These are phyloP conservation scores for Corynorhinus townsendii DNA, from an alignment of 2,113 vertebrate species.

Conservation along the genomic window DNA sequence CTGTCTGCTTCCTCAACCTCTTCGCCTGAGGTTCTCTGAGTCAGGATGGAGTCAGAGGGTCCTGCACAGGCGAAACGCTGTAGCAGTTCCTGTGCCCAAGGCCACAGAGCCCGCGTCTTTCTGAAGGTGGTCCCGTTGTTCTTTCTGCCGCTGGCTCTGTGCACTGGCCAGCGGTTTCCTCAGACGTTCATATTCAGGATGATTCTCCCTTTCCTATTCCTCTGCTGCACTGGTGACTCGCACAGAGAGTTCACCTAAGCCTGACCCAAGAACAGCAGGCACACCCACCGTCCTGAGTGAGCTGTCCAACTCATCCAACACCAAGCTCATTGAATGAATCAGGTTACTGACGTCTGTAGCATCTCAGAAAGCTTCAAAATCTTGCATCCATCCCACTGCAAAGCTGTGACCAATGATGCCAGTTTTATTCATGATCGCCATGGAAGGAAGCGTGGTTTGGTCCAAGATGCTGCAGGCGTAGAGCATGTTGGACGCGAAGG, in stretches of 20 bases:
- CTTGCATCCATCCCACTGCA: conserved; percentile 85
- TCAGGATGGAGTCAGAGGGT: conserved; percentile 92
- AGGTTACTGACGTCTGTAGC: conserved; percentile 94
- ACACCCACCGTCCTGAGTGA: conserved; percentile 70
- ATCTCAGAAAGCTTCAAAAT: conserved; percentile 96
- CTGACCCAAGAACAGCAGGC: background rate
- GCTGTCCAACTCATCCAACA: conserved; percentile 96
- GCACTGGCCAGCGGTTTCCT: background rate
- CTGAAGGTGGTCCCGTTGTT: conserved; percentile 85
- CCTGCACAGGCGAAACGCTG: conserved; percentile 69
- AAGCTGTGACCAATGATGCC: conserved; percentile 93
- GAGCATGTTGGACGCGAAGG: conserved; percentile 99
- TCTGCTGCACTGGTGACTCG: background rate
- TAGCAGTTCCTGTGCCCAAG: conserved; percentile 68
- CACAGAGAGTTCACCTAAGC: background rate
- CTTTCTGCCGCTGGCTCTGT: conserved; percentile 85
- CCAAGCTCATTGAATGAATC: conserved; percentile 97
- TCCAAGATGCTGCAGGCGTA: conserved; percentile 99
- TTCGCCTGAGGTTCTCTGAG: conserved; percentile 84
- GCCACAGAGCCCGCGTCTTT: conserved; percentile 89
- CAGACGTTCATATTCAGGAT: background rate
- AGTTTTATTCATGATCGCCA: conserved; percentile 97
- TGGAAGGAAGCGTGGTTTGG: conserved; percentile 97
- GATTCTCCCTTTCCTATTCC: background rate
- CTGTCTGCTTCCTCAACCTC: conserved; percentile 89